Conservation (phyloP, 2,888 invertebrate genomes). For the Ornithoptera priamus region DNA sequence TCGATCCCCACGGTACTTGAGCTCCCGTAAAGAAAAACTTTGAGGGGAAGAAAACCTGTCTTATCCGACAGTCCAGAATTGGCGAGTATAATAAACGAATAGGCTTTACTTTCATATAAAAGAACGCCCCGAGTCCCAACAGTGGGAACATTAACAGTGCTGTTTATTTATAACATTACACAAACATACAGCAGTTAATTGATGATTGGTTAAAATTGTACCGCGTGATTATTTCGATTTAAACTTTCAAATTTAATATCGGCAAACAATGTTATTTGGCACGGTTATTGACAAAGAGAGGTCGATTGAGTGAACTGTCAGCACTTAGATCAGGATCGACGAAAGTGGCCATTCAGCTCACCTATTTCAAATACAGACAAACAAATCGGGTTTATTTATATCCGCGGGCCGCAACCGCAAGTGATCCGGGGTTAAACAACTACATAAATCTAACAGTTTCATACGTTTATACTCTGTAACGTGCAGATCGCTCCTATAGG, state of each 20-base stretch:
- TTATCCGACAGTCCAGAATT: too few species aligned
- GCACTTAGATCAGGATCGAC: slow-evolving; percentile 1
- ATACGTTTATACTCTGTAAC: slow-evolving; percentile 32
- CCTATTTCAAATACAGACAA: slow-evolving; percentile 7
- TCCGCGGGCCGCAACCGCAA: background rate
- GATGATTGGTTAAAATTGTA: too few species aligned
- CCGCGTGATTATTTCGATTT: too few species aligned
- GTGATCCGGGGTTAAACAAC: background rate
- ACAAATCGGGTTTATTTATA: slow-evolving; percentile 19
- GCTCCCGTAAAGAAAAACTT: too few species aligned
- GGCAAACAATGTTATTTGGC: slow-evolving; percentile 16
- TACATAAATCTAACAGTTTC: slow-evolving; percentile 4
- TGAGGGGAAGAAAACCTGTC: too few species aligned
- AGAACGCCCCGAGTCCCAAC: too few species aligned
- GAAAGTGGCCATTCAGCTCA: slow-evolving; percentile 13
- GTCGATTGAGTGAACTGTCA: slow-evolving; percentile 18
- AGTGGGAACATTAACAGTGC: too few species aligned
- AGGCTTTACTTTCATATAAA: too few species aligned
- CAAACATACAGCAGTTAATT: too few species aligned
- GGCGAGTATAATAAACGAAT: too few species aligned
- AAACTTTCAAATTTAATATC: background rate
- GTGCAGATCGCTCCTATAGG: background rate
- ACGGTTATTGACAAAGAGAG: slow-evolving; percentile 1
- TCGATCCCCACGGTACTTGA: too few species aligned
- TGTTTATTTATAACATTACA: too few species aligned